These are phyloP conservation scores for Chorisops tibialis DNA, from an alignment of 2,888 invertebrate species.

Conservation along the genomic window DNA sequence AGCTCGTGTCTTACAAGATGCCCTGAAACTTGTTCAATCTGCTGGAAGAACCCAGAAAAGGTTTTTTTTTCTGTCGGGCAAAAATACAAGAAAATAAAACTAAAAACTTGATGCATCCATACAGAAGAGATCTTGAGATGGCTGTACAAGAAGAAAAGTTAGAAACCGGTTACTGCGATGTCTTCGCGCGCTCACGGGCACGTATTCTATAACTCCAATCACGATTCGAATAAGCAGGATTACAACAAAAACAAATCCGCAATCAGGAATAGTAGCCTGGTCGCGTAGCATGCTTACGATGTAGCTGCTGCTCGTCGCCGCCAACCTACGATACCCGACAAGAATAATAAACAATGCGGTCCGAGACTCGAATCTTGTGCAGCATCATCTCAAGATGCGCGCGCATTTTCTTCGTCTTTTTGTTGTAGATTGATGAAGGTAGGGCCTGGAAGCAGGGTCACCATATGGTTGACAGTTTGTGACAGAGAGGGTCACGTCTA, in stretches of 20 bases:
- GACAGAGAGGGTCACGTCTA: slow-evolving; percentile 10
- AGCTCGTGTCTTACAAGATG: slow-evolving; percentile 31
- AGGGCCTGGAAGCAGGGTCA: slow-evolving; percentile 6
- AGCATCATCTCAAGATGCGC: background rate
- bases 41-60: slow-evolving; percentile 2
- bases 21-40: slow-evolving; percentile 22
- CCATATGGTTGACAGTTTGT: slow-evolving; percentile 22
- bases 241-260: slow-evolving; percentile 1
- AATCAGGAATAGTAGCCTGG: slow-evolving; percentile 12
- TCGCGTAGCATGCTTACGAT: background rate
- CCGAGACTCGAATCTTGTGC: background rate
- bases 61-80: slow-evolving; percentile 4
- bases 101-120: no score
- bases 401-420: slow-evolving; percentile 8
- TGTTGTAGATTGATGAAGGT: background rate
- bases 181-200: slow-evolving; percentile 18
- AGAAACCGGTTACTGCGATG: slow-evolving; percentile 17
- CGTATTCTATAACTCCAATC: slow-evolving; percentile 12
- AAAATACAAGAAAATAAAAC: slow-evolving; percentile 7
- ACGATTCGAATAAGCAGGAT: slow-evolving; percentile 14
- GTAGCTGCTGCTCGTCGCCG: no score
- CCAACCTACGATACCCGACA: no score
- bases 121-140: slow-evolving; percentile 18
- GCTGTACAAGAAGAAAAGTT: background rate
- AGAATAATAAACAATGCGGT: background rate